Conservation (phyloP, 2,888 invertebrate genomes). For the Onchidella celtica region DNA sequence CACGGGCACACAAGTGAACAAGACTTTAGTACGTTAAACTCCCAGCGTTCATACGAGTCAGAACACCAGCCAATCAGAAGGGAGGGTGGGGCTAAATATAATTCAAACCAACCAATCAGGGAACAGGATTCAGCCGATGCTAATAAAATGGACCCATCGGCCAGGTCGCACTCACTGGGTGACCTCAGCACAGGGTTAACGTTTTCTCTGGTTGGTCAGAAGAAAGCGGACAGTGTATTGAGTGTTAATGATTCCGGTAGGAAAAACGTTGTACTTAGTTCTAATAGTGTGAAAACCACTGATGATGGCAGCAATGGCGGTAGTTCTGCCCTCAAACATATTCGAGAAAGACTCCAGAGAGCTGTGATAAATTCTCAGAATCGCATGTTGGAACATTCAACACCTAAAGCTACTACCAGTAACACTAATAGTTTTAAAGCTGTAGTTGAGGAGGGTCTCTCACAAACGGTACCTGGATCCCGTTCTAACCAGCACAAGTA, state of each 20-base stretch:
- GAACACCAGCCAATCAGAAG: background rate
- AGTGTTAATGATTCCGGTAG: background rate
- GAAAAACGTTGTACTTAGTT: background rate
- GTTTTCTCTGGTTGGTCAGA: constrained; percentile 67
- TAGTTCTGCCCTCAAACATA: constrained; percentile 5
- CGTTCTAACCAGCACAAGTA: background rate
- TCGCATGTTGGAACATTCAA: no score
- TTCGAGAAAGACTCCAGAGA: constrained; percentile 12
- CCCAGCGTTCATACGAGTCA: background rate
- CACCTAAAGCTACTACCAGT: background rate
- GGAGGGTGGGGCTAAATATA: background rate
- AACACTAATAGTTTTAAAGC: background rate
- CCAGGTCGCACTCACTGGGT: constrained; percentile 64
- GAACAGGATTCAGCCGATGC: constrained; percentile 24
- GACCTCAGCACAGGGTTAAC: constrained; percentile 66
- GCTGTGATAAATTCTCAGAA: constrained; percentile 28
- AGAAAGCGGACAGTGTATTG: constrained; percentile 61
- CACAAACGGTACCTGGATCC: background rate
- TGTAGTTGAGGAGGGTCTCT: background rate
- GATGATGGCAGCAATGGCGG: background rate
- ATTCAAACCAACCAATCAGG: background rate
- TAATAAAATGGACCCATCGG: constrained; percentile 58
- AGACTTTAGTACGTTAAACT: background rate
- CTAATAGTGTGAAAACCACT: background rate
- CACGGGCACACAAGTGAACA: background rate